Evolutionary conservation across 2,888 invertebrate genomes (phyloP), one percentile per base, ranked within the genome.

Genomic region (Perdita meconis): DNA sequence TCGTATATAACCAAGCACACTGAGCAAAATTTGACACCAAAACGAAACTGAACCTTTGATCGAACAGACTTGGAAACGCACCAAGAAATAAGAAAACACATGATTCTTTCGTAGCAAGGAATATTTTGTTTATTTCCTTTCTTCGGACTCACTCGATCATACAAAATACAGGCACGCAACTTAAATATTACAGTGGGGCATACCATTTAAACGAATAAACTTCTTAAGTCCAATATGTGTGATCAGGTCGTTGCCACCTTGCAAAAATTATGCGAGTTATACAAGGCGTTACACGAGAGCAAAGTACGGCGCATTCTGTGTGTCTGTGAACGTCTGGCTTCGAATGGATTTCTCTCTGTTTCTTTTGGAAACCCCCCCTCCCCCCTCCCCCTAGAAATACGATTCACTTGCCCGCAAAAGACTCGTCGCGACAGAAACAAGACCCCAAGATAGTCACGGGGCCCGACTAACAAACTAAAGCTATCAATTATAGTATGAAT

Each of bases 21-120:
- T 92, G 93, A 93, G 93, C 93, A 91, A 91, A 88, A 81, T 90
- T 92, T 91, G 93, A 93, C 94, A 94, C 94, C 94, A 94, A 94
- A 94, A 94, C 93, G 93, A 92, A 93, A 93, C 93, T 93, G 93
- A 92, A 93, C 93, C 92, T 92, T 92, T 92, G 91, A 90, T 91
- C 89, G 90, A 92, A 88, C 89, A 88, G 86, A 92, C 92, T 92
- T 92, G 92, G 93, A 93, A 92, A 91, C 90, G 91, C 89, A 92
- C 92, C 92, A 93, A 92, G 93, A 92, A 92, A 92, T 92, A 93
- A 92, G 91, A 85, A 88, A 90, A 91, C 92, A 92, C 91, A 89
- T 84, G 85, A 80, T 64, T n/a, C n/a, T 50, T 65, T 89, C 87
- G 82, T 92, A 91, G 89, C 88, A 91, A 91, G 91, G 91, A 92